phyloP scores from a whole-genome alignment of 2,888 invertebrate genomes.

The Caenorhabditis japonica region DNA sequence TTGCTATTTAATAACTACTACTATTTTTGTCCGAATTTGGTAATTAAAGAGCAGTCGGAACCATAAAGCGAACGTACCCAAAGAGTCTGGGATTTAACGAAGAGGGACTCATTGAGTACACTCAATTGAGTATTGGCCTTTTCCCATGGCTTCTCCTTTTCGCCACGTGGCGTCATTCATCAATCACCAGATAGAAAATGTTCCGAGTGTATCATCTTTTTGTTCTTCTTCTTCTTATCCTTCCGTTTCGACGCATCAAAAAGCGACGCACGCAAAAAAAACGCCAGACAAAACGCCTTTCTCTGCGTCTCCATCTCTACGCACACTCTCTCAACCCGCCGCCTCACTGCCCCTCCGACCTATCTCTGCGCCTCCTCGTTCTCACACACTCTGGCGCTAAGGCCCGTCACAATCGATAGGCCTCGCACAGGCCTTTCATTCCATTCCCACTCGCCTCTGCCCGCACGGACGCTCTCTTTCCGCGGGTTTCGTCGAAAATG shows the following conservation, averaged over 20 bases:
- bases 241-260: slow-evolving; percentile 4
- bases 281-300: slow-evolving; percentile 19
- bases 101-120: no score
- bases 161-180: slow-evolving; percentile 24
- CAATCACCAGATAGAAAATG: slow-evolving; percentile 21
- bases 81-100: no score
- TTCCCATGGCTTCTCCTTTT: neutral
- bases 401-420: slow-evolving; percentile 53
- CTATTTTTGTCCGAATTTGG: no score
- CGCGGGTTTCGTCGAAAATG: slow-evolving; percentile 32
- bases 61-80: no score
- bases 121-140: no score
- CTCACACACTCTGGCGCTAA: slow-evolving; percentile 14
- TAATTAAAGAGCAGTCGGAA: no score
- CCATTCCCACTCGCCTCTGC: slow-evolving; percentile 19
- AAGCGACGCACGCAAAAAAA: no score
- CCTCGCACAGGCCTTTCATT: slow-evolving; percentile 53
- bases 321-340: slow-evolving; percentile 6
- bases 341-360: slow-evolving; percentile 34
- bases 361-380: slow-evolving; percentile 43
- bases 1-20: no score
- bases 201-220: neutral
- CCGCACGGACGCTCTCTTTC: slow-evolving; percentile 14
- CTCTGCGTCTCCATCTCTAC: slow-evolving; percentile 11
- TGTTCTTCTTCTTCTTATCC: slow-evolving; percentile 3